phyloP scores from a whole-genome alignment of 2,888 invertebrate species.

The Caradrina kadenii region DNA sequence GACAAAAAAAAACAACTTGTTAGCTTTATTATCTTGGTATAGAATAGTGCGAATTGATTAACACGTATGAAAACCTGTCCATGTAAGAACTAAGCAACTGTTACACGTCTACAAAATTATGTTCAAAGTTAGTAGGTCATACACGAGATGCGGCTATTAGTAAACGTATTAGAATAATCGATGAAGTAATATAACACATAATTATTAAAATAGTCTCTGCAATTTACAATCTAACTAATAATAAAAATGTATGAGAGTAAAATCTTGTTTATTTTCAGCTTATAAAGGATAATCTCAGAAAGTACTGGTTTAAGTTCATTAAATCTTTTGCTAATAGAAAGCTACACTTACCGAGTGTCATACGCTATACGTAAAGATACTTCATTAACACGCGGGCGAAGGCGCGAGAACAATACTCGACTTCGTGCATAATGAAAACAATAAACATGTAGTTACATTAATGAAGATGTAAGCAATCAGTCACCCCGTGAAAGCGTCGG shows the following conservation, averaged over 20 bases:
- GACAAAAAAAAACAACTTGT: too few species aligned
- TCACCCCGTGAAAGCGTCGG: conserved; percentile 33
- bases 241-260: too few species aligned
- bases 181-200: background rate
- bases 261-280: too few species aligned
- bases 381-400: too few species aligned
- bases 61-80: background rate
- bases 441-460: background rate
- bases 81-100: background rate
- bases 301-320: too few species aligned
- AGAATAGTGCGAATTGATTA: too few species aligned
- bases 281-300: too few species aligned
- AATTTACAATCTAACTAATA: background rate
- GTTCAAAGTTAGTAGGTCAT: conserved; percentile 26
- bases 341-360: too few species aligned
- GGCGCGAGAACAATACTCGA: background rate
- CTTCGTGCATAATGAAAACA: background rate
- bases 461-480: conserved; percentile 26
- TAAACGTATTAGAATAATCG: conserved; percentile 3
- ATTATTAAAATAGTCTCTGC: background rate
- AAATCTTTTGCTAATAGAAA: too few species aligned
- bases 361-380: too few species aligned
- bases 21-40: too few species aligned
- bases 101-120: conserved; percentile 2
- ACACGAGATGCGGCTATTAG: background rate